Base-by-base conservation (phyloP, 1,140 invertebrate genomes). In the Drosophila ironensis region DNA sequence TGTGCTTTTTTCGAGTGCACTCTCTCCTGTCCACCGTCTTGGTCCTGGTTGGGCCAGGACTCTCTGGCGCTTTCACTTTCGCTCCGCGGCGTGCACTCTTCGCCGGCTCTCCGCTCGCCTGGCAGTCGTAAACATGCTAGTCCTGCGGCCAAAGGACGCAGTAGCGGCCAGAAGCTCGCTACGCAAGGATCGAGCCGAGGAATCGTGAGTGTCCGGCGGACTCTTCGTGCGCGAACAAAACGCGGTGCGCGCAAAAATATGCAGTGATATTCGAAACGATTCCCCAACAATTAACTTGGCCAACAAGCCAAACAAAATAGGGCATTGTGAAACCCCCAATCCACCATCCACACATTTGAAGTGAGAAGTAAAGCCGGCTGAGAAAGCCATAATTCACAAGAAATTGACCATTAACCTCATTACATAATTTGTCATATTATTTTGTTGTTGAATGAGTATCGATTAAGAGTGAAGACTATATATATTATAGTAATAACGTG, bases 381-480 rank as follows among this genome's bases (percentile, higher is more conserved):
- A 6, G 7, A 11, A 20, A 14, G 28, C 2, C 17, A 9, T 1
- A 9, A 47, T 11, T 20, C n/a, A 33, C 14, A 11, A n/a, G 16
- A 16, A 57, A 20, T 40, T 19, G 44, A 45, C 8, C 8, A 14
- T 45, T 20, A n/a, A 12, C 11, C 9, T 16, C 8, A 48, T 64
- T 64, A 63, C 60, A 64, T 64, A 64, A 64, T 64, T 63, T 22
- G 8, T 9, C 17, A 25, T 8, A 46, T 27, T 37, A 24, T 61
- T 47, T 61, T 38, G 40, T 80, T 84, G 40, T 53, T 54, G 78
- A 88, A 88, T 82, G 86, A 88, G 71, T 88, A 88, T 88, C 63
- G 87, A 88, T 88, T 88, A 45, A 30, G 24, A 72, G 48, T 76
- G 50, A 66, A 71, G 33, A 33, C n/a, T n/a, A n/a, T n/a, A n/a